These are phyloP conservation scores for Benitochromis conjunctus DNA, from an alignment of 2,113 vertebrate species.

Conservation along the genomic window DNA sequence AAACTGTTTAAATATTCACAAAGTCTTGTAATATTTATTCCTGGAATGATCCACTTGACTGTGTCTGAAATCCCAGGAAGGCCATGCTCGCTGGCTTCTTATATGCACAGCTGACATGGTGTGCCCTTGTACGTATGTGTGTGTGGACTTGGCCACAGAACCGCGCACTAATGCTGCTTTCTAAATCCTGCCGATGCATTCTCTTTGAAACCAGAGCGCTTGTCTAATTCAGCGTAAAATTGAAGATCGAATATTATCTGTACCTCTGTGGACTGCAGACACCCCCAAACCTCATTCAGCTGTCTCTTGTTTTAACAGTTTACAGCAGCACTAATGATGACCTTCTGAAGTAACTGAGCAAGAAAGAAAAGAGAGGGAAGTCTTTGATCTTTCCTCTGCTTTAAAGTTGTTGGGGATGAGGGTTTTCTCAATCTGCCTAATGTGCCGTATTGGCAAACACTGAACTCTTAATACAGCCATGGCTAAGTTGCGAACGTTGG, in stretches of 20 bases:
- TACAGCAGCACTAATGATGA: not conserved
- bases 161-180: not conserved
- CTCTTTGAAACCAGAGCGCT: slow-evolving; percentile 41
- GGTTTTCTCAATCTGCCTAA: not conserved
- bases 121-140: not conserved
- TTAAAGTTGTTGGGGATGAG: slow-evolving; percentile 3
- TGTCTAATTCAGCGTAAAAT: slow-evolving; percentile 52
- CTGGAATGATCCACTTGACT: not conserved
- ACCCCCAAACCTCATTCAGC: not conserved
- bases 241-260: slow-evolving; percentile 22
- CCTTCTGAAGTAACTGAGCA: not conserved
- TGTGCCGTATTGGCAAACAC: not conserved
- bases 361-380: slow-evolving; percentile 12
- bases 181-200: slow-evolving; percentile 26
- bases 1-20: not conserved
- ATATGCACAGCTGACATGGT: not conserved
- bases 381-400: slow-evolving; percentile 25
- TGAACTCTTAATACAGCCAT: not conserved
- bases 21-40: not conserved
- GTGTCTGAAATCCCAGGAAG: not conserved
- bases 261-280: not conserved
- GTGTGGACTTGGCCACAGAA: not conserved
- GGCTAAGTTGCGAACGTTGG: not conserved
- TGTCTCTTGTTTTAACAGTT: slow-evolving; percentile 4
- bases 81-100: not conserved